Percentiles rank a stretch among this genome's conserved stretches.
Evolutionary conservation across 2,888 invertebrate genomes (phyloP).

Genomic region (Belgica antarctica): DNA sequence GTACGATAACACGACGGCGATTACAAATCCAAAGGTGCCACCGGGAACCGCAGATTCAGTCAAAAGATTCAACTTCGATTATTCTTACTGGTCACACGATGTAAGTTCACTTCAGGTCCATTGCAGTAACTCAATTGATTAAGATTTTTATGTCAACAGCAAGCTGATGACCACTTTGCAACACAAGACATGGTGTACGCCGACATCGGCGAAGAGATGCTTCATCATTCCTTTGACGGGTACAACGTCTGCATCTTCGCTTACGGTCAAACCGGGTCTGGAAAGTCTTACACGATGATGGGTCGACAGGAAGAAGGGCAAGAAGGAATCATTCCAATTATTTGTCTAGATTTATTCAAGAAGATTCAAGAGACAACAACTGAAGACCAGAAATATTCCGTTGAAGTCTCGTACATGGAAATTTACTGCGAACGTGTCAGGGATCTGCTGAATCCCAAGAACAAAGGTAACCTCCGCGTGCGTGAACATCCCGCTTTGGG

Average conservation of each 20-base stretch:
- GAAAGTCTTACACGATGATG: conserved; percentile 99
- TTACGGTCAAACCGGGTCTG: conserved; percentile 98
- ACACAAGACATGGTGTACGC: conserved; percentile 94
- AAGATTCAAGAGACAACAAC: conserved; percentile 77
- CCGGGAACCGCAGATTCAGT: conserved; percentile 80
- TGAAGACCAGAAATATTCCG: conserved; percentile 82
- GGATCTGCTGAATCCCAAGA: conserved; percentile 96
- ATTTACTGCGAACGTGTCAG: conserved; percentile 98
- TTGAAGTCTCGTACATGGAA: conserved; percentile 96
- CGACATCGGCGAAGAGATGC: conserved; percentile 99
- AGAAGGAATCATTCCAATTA: conserved; percentile 96
- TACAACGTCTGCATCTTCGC: conserved; percentile 99
- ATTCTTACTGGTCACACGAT: conserved; percentile 98
- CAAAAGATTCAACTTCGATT: conserved; percentile 97
- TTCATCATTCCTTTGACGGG: conserved; percentile 97
- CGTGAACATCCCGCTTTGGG: conserved; percentile 97
- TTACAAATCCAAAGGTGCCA: conserved; percentile 86
- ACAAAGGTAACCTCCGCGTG: conserved; percentile 92
- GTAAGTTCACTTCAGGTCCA: too few relatives aligned
- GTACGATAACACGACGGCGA: conserved; percentile 89
- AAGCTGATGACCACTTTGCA: conserved; percentile 81
- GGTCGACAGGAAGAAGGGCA: conserved; percentile 90
- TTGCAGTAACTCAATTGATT: too few relatives aligned
- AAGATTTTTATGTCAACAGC: conserved; percentile 60
- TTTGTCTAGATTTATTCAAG: conserved; percentile 87